Evolutionary conservation across 2,888 invertebrate genomes (phyloP), one percentile per base, ranked within the genome.

Genomic region (Protodeltote pygarga): DNA sequence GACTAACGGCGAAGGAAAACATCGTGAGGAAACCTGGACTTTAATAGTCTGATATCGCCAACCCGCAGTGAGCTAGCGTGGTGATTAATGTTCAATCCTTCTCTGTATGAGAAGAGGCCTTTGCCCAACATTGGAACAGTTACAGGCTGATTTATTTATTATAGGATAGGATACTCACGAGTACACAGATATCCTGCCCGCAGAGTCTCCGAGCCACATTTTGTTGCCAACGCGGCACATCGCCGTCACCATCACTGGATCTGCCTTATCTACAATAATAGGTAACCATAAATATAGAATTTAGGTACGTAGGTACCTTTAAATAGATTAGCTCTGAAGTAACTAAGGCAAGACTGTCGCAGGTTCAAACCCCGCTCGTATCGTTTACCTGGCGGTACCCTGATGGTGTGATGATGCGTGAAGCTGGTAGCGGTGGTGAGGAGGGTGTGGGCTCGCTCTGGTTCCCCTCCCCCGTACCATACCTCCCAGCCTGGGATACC

Each of bases 161-260:
- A 1, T 25, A 8, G 8, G 14, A 31, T 9, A 9, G 4, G 5
- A 5, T 21, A 81, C 90, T 90, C 71, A 94, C 95, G 94, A 94
- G 78, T 96, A 98, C 0, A 97, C 95, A 65, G 96, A 95, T 49
- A 99, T 93, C 55, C 95, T 94, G n/a, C 98, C 98, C 1, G 94
- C 93, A 33, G 95, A 95, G 89, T 98, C 98, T 0, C 98, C 98
- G 65, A 98, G 94, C 98, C 98, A 99, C 65, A 98, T 93, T 28
- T 93, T 93, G 57, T 94, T 93, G 29, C 95, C 95, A 1, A 97
- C 95, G 8, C 95, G 94, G 75, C 97, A 97, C 77, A 96, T 93
- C 0, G 95, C 94, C 1, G 94, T 95, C 51, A 95, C 94, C 55
- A 93, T 83, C 31, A 94, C 94, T 0, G 94, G 93, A 14, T 81